phyloP scores from a whole-genome alignment of 2,797 vertebrate genomes.

The Otolemur crassicaudatus region DNA sequence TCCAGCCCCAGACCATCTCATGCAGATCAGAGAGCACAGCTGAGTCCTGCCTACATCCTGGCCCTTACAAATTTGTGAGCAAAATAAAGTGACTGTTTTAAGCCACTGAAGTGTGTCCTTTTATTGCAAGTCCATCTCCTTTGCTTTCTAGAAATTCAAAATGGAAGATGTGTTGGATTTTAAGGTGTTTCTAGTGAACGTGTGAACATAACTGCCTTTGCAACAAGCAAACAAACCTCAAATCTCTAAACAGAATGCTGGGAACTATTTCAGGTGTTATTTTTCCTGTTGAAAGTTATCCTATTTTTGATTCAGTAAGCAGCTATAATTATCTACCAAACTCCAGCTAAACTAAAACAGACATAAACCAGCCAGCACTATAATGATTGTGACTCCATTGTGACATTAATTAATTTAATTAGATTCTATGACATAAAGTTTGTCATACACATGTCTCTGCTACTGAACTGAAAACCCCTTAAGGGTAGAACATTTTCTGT shows the following conservation, averaged over 20 bases:
- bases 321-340: conserved; percentile 22
- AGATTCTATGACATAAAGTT: neutral
- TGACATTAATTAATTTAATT: neutral
- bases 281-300: conserved; percentile 3
- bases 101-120: neutral
- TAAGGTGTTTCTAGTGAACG: neutral
- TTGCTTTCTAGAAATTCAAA: conserved; percentile 1
- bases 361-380: neutral
- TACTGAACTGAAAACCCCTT: conserved; percentile 18
- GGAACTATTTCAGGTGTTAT: neutral
- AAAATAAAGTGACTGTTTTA: neutral
- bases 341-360: neutral
- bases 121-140: neutral
- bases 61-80: neutral
- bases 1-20: neutral
- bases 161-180: neutral
- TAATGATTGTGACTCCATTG: neutral
- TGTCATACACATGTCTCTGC: neutral
- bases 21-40: neutral
- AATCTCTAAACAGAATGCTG: neutral
- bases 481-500: neutral
- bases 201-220: neutral
- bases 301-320: neutral
- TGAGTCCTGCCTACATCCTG: neutral
- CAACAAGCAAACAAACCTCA: conserved; percentile 2